phyloP scores from a whole-genome alignment of 35 echinoderm and acorn worm species.

The Diadema setosum region DNA sequence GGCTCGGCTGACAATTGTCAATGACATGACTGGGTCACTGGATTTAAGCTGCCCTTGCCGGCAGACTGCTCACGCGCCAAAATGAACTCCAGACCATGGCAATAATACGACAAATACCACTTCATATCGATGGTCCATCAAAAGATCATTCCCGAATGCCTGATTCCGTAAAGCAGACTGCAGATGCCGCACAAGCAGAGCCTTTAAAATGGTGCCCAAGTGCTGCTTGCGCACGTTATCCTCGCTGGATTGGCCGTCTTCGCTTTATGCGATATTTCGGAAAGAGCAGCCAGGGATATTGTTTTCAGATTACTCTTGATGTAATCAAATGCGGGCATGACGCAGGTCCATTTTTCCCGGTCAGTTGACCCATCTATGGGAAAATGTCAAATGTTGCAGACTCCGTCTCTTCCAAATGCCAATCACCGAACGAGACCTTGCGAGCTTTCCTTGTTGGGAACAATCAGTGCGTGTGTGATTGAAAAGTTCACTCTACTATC shows the following conservation, averaged over 20 bases:
- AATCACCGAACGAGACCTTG: too few species aligned
- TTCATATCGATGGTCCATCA: background rate
- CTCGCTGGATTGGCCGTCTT: too few species aligned
- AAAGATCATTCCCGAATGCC: background rate
- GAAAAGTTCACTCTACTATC: too few species aligned
- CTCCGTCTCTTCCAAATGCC: background rate
- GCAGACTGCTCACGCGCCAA: background rate
- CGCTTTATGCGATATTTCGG: too few species aligned
- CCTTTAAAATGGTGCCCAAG: too few species aligned
- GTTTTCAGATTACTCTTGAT: background rate
- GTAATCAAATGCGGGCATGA: background rate
- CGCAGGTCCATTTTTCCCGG: background rate
- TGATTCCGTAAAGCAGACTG: too few species aligned
- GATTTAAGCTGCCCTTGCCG: background rate
- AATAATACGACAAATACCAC: background rate
- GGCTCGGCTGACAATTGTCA: background rate
- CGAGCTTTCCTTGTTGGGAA: too few species aligned
- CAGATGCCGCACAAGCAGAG: too few species aligned
- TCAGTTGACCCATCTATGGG: background rate
- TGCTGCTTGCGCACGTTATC: too few species aligned
- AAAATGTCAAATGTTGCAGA: constrained; percentile 11
- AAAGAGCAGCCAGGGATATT: too few species aligned
- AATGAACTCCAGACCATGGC: background rate
- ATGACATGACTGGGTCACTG: background rate
- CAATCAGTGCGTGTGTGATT: too few species aligned